A percentile compares a stretch with the other conserved stretches of the same genome.
Conservation (phyloP, 2,113 vertebrate species). For the Fregata magnificens region DNA sequence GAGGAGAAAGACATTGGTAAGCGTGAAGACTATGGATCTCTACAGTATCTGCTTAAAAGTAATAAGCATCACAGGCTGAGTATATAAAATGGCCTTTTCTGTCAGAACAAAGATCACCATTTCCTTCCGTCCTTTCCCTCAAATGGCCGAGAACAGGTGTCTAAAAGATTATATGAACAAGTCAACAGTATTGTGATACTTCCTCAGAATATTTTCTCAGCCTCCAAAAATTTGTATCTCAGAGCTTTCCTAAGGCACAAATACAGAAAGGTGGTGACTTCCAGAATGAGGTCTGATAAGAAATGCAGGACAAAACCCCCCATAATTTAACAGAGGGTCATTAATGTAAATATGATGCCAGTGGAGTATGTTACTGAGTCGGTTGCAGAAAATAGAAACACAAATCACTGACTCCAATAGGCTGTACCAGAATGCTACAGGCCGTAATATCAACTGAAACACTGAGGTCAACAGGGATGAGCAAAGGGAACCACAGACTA, state of each 20-base stretch:
- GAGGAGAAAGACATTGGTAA: not conserved
- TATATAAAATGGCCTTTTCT: not conserved
- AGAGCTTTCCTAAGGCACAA: not conserved
- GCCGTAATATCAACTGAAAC: conserved; percentile 26
- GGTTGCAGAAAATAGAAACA: conserved; percentile 7
- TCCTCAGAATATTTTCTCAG: not conserved
- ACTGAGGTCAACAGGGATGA: conserved; percentile 15
- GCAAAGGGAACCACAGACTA: not conserved
- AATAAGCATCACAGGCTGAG: not conserved
- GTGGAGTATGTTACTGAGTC: not conserved
- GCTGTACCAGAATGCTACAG: conserved; percentile 13
- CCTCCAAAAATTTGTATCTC: not conserved
- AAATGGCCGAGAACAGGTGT: not conserved
- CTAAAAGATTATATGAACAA: not conserved
- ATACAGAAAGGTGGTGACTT: not conserved
- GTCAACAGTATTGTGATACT: not conserved
- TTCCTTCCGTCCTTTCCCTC: not conserved
- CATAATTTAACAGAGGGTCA: not conserved
- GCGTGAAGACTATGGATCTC: not conserved
- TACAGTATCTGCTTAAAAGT: not conserved
- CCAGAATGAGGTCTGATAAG: not conserved
- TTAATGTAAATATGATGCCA: not conserved
- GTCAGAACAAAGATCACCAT: not conserved
- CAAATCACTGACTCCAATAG: not conserved
- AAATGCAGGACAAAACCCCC: not conserved